A percentile compares a stretch with the other conserved stretches of the same genome.
Conservation (phyloP, 1,140 invertebrate species). For the Rhizoglyphus robini region DNA sequence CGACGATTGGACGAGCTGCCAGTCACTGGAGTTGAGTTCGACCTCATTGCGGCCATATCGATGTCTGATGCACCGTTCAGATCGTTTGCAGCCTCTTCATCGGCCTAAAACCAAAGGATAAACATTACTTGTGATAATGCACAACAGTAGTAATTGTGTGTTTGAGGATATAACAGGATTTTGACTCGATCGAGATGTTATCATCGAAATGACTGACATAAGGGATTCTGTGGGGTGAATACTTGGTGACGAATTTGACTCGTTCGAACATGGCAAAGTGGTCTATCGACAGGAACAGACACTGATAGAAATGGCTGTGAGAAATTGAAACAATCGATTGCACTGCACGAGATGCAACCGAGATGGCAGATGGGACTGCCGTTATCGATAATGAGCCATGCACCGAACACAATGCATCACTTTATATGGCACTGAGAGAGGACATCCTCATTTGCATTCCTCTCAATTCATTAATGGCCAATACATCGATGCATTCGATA, state of each 20-base stretch:
- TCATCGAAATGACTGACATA: conserved; percentile 2
- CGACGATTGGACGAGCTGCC: neutral
- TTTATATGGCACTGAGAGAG: neutral
- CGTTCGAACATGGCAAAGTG: neutral
- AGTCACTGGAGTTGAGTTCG: neutral
- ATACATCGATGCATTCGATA: neutral
- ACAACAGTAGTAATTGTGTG: too few relatives aligned
- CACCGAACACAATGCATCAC: neutral
- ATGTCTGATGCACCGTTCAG: neutral
- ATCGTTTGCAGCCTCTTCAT: conserved; percentile 6
- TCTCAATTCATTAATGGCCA: neutral
- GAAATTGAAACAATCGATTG: neutral
- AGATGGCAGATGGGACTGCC: neutral
- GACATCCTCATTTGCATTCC: neutral
- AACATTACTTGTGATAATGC: too few relatives aligned
- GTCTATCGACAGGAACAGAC: neutral
- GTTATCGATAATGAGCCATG: neutral
- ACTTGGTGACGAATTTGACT: conserved; percentile 8
- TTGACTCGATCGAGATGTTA: too few relatives aligned
- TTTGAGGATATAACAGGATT: too few relatives aligned
- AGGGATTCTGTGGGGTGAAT: conserved; percentile 1
- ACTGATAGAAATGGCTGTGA: neutral
- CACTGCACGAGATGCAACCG: too few relatives aligned
- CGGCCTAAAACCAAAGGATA: neutral
- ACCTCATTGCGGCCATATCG: neutral